A percentile compares a stretch with the other conserved stretches of the same genome.
Conservation (phyloP, 2,888 invertebrate genomes). For the Drosophila hamatofila region DNA sequence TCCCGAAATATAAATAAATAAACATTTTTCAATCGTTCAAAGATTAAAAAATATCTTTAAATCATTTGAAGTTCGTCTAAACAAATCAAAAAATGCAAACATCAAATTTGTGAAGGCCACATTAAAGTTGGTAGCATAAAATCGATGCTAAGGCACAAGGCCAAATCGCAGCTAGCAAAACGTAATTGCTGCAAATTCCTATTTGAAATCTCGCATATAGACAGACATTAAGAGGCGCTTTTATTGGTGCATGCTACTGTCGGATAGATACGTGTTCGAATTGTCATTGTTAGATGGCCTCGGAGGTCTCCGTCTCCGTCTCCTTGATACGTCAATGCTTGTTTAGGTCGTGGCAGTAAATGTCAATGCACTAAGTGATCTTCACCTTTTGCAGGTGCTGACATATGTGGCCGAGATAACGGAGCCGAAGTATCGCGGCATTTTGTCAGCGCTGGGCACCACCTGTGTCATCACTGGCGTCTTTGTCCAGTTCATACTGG, state of each 20-base stretch:
- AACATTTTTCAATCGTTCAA: too few relatives aligned
- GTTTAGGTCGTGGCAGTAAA: slow-evolving; percentile 4
- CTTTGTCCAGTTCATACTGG: slow-evolving; percentile 91
- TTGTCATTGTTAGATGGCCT: slow-evolving; percentile 21
- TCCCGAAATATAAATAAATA: too few relatives aligned
- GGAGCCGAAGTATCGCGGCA: slow-evolving; percentile 91
- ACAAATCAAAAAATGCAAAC: not conserved
- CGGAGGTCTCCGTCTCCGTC: too few relatives aligned
- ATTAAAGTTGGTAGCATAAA: not conserved
- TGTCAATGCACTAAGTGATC: slow-evolving; percentile 17
- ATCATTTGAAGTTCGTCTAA: not conserved
- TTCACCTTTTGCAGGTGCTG: slow-evolving; percentile 87
- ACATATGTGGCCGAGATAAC: slow-evolving; percentile 94
- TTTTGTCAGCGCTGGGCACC: slow-evolving; percentile 89
- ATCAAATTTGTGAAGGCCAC: not conserved
- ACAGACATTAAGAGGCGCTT: not conserved
- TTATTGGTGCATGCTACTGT: not conserved
- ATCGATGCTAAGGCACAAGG: not conserved
- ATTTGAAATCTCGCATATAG: not conserved
- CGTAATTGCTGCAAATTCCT: slow-evolving; percentile 1
- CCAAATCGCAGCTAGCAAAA: not conserved
- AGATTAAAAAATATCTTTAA: too few relatives aligned
- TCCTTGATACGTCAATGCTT: slow-evolving; percentile 26
- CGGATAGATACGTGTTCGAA: not conserved
- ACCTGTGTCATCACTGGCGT: slow-evolving; percentile 91